Evolutionary conservation across 2,888 invertebrate genomes (phyloP), one percentile per base, ranked within the genome.

Genomic region (Standfussiana lucernea): DNA sequence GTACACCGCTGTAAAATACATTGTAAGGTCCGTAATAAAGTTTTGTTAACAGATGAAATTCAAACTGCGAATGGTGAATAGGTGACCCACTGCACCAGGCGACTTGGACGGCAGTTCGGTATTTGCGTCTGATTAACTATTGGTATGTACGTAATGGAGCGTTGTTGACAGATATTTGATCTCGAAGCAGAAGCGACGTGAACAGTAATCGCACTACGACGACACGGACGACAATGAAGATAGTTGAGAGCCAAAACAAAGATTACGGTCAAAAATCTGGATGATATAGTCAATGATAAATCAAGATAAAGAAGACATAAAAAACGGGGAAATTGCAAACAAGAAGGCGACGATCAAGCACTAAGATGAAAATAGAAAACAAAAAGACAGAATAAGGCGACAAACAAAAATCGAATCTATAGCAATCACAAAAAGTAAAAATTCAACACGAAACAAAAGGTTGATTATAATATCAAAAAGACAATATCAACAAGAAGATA

Each of bases 41-140:
- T 75, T 67, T 84, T 84, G 80, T 75, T 66, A 42, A 75, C 84
- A 84, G 84, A 75, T 71, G 11, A 50, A 24, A 45, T 75, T 66
- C 53, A 28, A 61, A 35, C 82, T 50, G 37, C 42, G 6, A 45
- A 3, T 8, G 15, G 28, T 21, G 15, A 40, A 7, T n/a, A 5
- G 18, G 21, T 21, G 8, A 40, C 15, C 13, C 37, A n/a, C 32
- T 24, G 47, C 75, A 81, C 45, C 40, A 18, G 64, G 53, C 15
- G 4, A 82, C 15, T 35, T 40, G 7, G 45, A 53, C 2, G 37
- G 45, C 28, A 82, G n/a, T 61, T 45, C 24, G 37, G n/a, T 32
- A 40, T 24, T 13, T 24, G 62, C 35, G 28, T 24, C n/a, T 47
- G 53, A 67, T 45, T 7, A 61, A 53, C 28, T 56, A 40, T 47